Evolutionary conservation across 2,797 vertebrate genomes (phyloP), one percentile per base, ranked within the genome.

Genomic region (Silurus aristotelis): DNA sequence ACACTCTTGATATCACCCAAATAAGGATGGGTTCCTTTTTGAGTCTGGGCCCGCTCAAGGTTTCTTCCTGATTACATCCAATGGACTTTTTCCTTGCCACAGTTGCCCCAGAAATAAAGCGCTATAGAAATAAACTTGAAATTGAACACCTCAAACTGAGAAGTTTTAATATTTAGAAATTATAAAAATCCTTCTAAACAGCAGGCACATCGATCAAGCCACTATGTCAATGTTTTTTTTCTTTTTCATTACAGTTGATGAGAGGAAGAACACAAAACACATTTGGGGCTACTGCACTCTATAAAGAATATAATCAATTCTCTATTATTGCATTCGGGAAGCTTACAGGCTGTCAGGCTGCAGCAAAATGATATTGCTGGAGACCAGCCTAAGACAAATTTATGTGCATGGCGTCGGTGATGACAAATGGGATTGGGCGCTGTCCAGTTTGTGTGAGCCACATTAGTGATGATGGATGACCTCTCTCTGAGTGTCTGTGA

Each of bases 231-330:
- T 52, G 48, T 89, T 22, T 91, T 89, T 91, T 92, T 89, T 89
- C 89, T 89, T 88, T 91, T 92, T 92, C 92, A 93, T 94, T 94
- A 93, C 77, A 43, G 85, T 88, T 89, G 91, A 92, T 92, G 89
- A 90, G 87, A 91, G 90, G 89, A 91, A 89, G 91, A 94, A 94
- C 84, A 93, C 93, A 94, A 94, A 94, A 92, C 92, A 88, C 90
- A 89, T 89, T 90, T 89, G 87, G 67, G 92, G 92, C 90, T 91
- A 91, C 91, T 89, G 31, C 14, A 87, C 90, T 92, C 92, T 91
- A 90, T 91, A 92, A 84, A 92, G 93, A 93, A 95, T 94, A 93
- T 93, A 93, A 95, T 94, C 93, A 93, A 93, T 95, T 95, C 93
- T 93, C 91, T 92, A 93, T 94, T 95, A 95, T 94, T 93, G 93